Evolutionary conservation across 2,888 invertebrate species (phyloP).

Genomic region (Antheraea assamensis): DNA sequence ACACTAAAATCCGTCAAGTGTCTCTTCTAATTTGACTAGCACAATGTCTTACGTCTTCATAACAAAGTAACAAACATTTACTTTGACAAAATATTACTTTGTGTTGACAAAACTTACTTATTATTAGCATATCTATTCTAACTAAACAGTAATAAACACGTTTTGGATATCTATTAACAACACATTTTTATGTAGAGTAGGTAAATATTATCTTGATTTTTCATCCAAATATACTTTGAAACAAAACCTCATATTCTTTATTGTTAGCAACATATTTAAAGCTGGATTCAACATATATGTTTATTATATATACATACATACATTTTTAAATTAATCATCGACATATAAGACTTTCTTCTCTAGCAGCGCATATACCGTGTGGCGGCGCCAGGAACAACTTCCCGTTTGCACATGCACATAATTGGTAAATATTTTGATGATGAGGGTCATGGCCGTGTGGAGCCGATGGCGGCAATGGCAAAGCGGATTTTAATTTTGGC

Average conservation of each 20-base stretch:
- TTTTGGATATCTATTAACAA: slow-evolving; percentile 25
- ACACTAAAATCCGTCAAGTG: neutral
- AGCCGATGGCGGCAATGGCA: slow-evolving; percentile 77
- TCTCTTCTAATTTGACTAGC: neutral
- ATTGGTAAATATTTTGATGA: slow-evolving; percentile 89
- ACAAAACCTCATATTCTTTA: neutral
- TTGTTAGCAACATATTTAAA: slow-evolving; percentile 9
- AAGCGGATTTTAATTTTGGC: slow-evolving; percentile 84
- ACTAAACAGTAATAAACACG: slow-evolving; percentile 22
- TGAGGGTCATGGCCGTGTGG: slow-evolving; percentile 78
- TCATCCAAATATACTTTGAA: neutral
- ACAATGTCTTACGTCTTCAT: neutral
- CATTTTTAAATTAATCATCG: slow-evolving; percentile 65
- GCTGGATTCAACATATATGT: neutral
- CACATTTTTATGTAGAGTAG: neutral
- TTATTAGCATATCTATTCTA: neutral
- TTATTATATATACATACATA: too few relatives aligned
- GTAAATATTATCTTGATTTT: neutral
- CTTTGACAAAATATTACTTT: neutral
- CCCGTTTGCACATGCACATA: slow-evolving; percentile 95
- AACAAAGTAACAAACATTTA: neutral
- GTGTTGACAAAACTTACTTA: neutral
- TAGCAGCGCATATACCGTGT: slow-evolving; percentile 88
- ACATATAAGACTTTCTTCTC: slow-evolving; percentile 78
- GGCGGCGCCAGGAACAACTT: slow-evolving; percentile 94